Evolutionary conservation across 2,113 vertebrate genomes (phyloP).

Genomic region (Ginglymostoma cirratum): DNA sequence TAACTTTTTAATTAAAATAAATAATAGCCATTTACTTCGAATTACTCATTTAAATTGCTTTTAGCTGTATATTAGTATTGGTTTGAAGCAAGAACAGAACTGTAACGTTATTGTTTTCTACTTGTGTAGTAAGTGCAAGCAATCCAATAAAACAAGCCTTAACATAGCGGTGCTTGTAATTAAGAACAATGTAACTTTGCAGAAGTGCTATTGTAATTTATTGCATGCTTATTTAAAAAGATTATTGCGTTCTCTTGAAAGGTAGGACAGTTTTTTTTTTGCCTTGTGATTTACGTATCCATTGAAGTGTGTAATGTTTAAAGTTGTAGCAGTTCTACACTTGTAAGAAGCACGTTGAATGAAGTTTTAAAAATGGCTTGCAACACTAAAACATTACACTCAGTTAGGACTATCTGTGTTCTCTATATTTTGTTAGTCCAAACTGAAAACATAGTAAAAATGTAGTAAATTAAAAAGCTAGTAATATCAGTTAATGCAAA

Average conservation of each 20-base stretch:
- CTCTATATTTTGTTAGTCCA: neutral
- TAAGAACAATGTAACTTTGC: constrained; percentile 11
- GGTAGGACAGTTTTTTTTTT: neutral
- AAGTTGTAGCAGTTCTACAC: neutral
- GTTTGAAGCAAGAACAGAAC: constrained; percentile 18
- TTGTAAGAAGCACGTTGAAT: neutral
- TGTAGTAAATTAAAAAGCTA: neutral
- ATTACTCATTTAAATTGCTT: constrained; percentile 20
- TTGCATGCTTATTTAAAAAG: neutral
- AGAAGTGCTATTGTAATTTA: neutral
- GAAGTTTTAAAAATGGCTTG: neutral
- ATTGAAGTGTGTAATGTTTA: neutral
- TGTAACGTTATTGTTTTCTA: constrained; percentile 15
- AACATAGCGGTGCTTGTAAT: neutral
- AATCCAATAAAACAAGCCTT: neutral
- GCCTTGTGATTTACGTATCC: neutral
- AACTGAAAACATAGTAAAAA: neutral
- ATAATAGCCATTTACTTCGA: constrained; percentile 12
- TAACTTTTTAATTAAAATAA: constrained; percentile 31
- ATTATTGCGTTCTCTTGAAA: neutral
- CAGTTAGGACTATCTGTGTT: neutral
- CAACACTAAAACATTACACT: neutral
- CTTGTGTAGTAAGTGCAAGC: neutral
- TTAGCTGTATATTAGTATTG: neutral
- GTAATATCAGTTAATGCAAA: neutral